phyloP scores from a whole-genome alignment of 1,140 invertebrate genomes.

The Musca vetustissima region DNA sequence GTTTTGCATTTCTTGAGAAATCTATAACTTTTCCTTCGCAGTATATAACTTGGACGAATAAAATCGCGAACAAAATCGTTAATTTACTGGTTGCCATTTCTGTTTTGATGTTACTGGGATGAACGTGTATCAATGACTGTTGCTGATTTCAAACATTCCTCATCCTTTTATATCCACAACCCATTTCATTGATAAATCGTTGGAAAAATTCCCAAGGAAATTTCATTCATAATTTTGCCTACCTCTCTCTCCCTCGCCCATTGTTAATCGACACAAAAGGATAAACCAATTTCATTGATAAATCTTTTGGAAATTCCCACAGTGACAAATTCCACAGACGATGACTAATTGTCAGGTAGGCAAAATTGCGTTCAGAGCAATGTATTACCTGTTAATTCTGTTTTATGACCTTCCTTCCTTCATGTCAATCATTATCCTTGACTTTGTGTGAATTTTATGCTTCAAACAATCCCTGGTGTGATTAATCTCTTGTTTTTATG shows the following conservation, averaged over 20 bases:
- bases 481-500: no score
- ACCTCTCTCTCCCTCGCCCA: not conserved
- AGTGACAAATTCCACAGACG: not conserved
- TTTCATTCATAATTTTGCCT: not conserved
- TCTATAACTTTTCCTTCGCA: not conserved
- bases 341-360: not conserved
- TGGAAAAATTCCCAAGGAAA: not conserved
- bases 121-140: no score
- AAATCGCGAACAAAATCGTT: not conserved
- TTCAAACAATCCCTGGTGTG: no score
- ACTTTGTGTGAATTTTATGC: no score
- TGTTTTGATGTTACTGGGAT: not conserved
- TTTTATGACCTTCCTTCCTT: no score
- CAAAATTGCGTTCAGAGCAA: not conserved
- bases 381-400: no score
- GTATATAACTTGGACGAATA: not conserved
- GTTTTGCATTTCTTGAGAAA: not conserved
- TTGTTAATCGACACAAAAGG: not conserved
- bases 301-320: not conserved
- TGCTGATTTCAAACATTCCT: not conserved
- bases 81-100: not conserved
- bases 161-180: not conserved
- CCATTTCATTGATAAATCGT: no score
- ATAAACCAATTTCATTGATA: not conserved
- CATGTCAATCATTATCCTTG: no score